phyloP scores from a whole-genome alignment of 2,888 invertebrate genomes.

The Lordiphosa fenestrarum region DNA sequence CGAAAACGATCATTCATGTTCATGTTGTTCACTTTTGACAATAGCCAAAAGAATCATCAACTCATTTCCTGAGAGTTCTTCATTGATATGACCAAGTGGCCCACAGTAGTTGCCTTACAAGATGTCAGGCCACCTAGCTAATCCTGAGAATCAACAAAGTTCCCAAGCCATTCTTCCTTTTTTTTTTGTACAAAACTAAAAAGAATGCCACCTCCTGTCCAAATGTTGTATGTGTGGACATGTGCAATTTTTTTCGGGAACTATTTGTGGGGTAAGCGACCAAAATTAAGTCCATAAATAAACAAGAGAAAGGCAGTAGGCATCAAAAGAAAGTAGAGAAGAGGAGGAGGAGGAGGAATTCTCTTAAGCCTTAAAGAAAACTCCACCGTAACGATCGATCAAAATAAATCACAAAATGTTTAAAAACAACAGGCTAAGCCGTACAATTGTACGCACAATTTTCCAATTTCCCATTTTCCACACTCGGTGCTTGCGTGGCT shows the following conservation, averaged over 20 bases:
- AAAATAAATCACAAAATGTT: constrained; percentile 67
- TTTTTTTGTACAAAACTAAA: constrained; percentile 6
- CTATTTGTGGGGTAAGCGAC: constrained; percentile 68
- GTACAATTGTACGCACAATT: constrained; percentile 64
- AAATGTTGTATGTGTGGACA: constrained; percentile 53
- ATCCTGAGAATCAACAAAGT: constrained; percentile 41
- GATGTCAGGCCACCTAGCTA: constrained; percentile 52
- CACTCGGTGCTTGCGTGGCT: constrained; percentile 8
- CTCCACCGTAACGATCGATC: constrained; percentile 57
- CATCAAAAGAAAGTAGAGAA: constrained; percentile 2
- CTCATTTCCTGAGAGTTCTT: no score
- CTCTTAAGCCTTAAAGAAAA: constrained; percentile 51
- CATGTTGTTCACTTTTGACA: no score
- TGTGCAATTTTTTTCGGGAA: constrained; percentile 62
- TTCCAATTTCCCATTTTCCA: constrained; percentile 58
- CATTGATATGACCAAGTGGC: constrained; percentile 34
- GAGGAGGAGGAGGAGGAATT: constrained; percentile 5
- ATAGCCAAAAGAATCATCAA: no score
- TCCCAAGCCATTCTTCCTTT: constrained; percentile 1
- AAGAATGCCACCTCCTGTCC: constrained; percentile 31
- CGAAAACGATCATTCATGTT: no score
- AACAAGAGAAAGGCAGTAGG: constrained; percentile 31
- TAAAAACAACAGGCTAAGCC: constrained; percentile 48
- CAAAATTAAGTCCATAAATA: constrained; percentile 60
- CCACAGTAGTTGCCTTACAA: constrained; percentile 46